phyloP scores from a whole-genome alignment of 2,113 vertebrate genomes.

The Myotis yumanensis region DNA sequence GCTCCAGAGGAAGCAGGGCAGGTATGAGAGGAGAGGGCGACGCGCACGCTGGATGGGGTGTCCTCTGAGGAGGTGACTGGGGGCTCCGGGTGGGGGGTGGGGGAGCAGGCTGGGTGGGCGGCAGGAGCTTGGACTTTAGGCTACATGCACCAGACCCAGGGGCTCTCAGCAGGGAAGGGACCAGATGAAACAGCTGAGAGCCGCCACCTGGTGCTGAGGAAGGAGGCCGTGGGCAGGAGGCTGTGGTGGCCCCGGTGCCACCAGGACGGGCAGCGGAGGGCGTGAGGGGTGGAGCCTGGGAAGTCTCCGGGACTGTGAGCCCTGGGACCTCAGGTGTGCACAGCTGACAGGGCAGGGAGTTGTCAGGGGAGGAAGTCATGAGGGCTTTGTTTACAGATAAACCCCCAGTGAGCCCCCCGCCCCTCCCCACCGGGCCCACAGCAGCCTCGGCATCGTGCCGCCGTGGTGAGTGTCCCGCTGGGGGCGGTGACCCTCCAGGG shows the following conservation, averaged over 20 bases:
- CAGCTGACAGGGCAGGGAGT: neutral
- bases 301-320: neutral
- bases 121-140: neutral
- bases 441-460: neutral
- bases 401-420: accelerated
- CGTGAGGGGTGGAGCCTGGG: neutral
- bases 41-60: neutral
- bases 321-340: neutral
- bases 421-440: too few relatives aligned
- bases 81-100: neutral
- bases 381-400: neutral
- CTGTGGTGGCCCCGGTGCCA: neutral
- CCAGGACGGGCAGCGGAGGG: neutral
- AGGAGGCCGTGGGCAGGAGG: neutral
- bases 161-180: neutral
- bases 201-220: neutral
- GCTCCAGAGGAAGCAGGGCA: too few relatives aligned
- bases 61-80: neutral
- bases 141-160: neutral
- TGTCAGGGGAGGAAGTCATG: neutral
- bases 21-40: neutral
- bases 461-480: accelerated
- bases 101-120: neutral
- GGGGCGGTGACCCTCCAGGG: neutral
- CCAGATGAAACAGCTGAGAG: neutral